phyloP scores from a whole-genome alignment of 1,140 invertebrate genomes.

The Holcopasites calliopsidis region DNA sequence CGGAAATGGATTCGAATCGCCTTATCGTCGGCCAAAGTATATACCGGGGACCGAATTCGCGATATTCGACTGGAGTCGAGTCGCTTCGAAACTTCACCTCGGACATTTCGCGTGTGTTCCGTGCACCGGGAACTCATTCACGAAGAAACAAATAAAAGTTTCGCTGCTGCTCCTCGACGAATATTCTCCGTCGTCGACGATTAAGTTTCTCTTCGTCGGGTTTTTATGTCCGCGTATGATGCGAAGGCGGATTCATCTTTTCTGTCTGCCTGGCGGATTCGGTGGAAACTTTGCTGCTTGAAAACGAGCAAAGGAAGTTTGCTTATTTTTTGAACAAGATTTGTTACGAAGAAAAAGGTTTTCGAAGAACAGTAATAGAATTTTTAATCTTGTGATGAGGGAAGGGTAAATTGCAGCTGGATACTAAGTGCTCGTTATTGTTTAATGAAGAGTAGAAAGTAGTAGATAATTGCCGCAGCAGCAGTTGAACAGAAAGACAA shows the following conservation, averaged over 20 bases:
- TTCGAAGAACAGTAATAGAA: no score
- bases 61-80: conserved; percentile 21
- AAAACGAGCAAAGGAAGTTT: background rate
- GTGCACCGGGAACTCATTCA: background rate
- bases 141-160: conserved; percentile 36
- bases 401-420: no score
- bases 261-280: background rate
- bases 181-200: background rate
- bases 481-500: no score
- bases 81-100: conserved; percentile 25
- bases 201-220: conserved; percentile 12
- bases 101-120: background rate
- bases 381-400: no score
- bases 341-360: no score
- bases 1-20: conserved; percentile 30
- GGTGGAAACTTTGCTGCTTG: background rate
- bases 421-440: no score
- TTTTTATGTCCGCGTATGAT: background rate
- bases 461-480: no score
- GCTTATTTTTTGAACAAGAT: no score
- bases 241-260: background rate
- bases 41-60: background rate
- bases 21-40: conserved; percentile 9
- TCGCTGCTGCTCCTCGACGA: background rate
- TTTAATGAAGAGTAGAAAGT: no score